These are phyloP conservation scores for Ormyrus pomaceus DNA, from an alignment of 2,888 invertebrate species.

Conservation along the genomic window DNA sequence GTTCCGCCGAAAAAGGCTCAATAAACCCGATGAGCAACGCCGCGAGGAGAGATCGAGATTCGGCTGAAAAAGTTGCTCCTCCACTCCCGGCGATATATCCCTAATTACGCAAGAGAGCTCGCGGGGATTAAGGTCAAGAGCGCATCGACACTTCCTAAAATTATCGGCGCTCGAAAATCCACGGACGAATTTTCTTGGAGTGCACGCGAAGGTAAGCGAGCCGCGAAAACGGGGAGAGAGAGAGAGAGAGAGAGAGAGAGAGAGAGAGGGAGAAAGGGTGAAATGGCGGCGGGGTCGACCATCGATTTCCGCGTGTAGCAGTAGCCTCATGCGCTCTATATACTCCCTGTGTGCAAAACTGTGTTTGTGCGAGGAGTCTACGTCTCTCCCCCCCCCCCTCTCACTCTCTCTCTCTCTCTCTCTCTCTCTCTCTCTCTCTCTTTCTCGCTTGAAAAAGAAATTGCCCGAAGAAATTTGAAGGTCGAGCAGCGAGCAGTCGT, in stretches of 20 bases:
- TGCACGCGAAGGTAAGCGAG: conserved; percentile 48
- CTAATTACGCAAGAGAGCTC: background rate
- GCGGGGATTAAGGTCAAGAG: conserved; percentile 44
- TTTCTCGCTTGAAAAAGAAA: conserved; percentile 8
- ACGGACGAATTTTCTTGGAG: conserved; percentile 11
- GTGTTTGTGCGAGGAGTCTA: too few relatives aligned
- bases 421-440: background rate
- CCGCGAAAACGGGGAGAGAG: background rate
- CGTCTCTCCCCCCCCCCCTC: too few relatives aligned
- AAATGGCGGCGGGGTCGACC: conserved; percentile 6
- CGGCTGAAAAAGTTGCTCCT: too few relatives aligned
- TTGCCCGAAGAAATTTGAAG: conserved; percentile 39
- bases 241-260: background rate
- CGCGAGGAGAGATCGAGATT: too few relatives aligned
- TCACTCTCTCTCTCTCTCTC: too few relatives aligned
- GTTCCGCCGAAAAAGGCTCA: too few relatives aligned
- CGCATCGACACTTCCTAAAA: conserved; percentile 43
- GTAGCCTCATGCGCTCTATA: background rate
- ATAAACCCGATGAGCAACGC: too few relatives aligned
- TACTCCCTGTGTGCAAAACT: too few relatives aligned
- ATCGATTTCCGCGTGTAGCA: conserved; percentile 36
- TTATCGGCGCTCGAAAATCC: conserved; percentile 20
- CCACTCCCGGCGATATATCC: too few relatives aligned
- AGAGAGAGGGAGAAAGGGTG: conserved; percentile 18
- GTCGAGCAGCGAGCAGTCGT: conserved; percentile 13